These are phyloP conservation scores for Aquatica leii DNA, from an alignment of 2,888 invertebrate genomes.

Conservation along the genomic window DNA sequence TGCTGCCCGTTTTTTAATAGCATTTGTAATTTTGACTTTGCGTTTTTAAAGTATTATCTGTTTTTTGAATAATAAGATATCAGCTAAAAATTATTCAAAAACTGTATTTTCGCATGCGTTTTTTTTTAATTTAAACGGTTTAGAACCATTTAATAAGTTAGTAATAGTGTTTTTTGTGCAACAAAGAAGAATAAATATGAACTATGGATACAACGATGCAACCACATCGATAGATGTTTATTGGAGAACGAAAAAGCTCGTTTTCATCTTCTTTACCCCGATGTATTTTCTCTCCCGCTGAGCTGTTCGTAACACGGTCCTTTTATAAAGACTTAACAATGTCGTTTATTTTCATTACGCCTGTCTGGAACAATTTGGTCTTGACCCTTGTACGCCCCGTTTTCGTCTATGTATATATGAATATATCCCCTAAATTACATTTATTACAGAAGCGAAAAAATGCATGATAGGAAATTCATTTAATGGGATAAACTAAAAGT, in stretches of 20 bases:
- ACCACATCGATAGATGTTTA: too few relatives aligned
- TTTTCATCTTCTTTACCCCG: constrained; percentile 15
- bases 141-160: too few relatives aligned
- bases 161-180: too few relatives aligned
- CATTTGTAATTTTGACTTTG: too few relatives aligned
- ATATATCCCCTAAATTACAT: constrained; percentile 8
- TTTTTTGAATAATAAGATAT: too few relatives aligned
- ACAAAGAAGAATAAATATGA: too few relatives aligned
- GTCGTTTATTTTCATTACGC: constrained; percentile 39
- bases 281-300: constrained; percentile 27
- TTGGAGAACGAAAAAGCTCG: constrained; percentile 16
- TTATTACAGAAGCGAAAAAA: background rate
- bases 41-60: too few relatives aligned
- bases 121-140: too few relatives aligned
- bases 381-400: constrained; percentile 27
- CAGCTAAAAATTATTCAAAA: too few relatives aligned
- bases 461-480: background rate
- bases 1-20: too few relatives aligned
- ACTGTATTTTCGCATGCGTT: too few relatives aligned
- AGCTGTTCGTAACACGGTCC: constrained; percentile 34
- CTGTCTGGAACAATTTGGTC: constrained; percentile 35
- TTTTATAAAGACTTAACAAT: constrained; percentile 37
- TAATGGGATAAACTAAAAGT: background rate
- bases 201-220: too few relatives aligned
- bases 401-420: constrained; percentile 17